A percentile compares a stretch with the other conserved stretches of the same genome.
Evolutionary conservation across 2,888 invertebrate genomes (phyloP).

Genomic region (Leuctra nigra): DNA sequence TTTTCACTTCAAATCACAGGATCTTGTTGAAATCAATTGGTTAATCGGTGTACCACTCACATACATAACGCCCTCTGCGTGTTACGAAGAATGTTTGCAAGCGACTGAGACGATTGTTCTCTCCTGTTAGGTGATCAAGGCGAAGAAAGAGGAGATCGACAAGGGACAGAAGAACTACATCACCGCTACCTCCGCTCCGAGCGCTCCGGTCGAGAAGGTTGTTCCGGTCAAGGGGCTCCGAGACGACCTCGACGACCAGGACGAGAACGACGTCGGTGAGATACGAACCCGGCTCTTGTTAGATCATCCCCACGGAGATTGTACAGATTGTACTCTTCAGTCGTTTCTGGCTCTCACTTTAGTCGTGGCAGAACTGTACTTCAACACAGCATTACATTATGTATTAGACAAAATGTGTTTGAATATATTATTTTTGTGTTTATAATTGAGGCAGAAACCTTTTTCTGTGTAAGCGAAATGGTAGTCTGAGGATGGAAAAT

Average conservation of each 20-base stretch:
- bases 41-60: too few relatives aligned
- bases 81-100: neutral
- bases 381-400: too few relatives aligned
- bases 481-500: too few relatives aligned
- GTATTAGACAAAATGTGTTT: too few relatives aligned
- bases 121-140: slow-evolving; percentile 43
- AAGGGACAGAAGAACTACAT: slow-evolving; percentile 24
- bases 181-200: slow-evolving; percentile 3
- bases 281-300: neutral
- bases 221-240: slow-evolving; percentile 55
- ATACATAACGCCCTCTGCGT: neutral
- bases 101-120: neutral
- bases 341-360: too few relatives aligned
- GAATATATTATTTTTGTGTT: too few relatives aligned
- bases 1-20: too few relatives aligned
- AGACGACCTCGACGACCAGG: slow-evolving; percentile 76
- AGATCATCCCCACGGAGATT: slow-evolving; percentile 21
- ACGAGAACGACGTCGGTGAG: slow-evolving; percentile 68
- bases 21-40: too few relatives aligned
- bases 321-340: too few relatives aligned
- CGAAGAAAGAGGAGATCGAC: slow-evolving; percentile 23
- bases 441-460: too few relatives aligned
- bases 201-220: slow-evolving; percentile 7
- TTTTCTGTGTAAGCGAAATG: too few relatives aligned
- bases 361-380: too few relatives aligned